Percentiles rank a stretch among this genome's conserved stretches.
Evolutionary conservation across 2,113 vertebrate genomes (phyloP).

Genomic region (Salvator merianae): DNA sequence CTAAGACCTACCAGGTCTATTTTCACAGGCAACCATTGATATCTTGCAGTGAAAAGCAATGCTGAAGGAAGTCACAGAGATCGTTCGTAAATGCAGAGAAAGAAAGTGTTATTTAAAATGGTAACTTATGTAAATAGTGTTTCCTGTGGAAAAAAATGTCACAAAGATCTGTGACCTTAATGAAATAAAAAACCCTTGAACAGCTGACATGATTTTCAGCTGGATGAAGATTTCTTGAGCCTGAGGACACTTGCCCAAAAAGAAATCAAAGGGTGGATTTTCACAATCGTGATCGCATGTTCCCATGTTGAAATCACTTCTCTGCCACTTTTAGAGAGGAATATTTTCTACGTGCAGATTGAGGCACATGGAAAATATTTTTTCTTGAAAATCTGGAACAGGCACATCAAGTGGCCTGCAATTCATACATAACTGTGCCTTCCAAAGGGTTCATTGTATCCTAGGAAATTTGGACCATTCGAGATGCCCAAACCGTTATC

Average conservation of each 20-base stretch:
- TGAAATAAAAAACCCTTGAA: conserved; percentile 68
- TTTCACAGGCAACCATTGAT: conserved; percentile 57
- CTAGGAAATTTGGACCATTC: no score
- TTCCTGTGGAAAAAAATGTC: conserved; percentile 60
- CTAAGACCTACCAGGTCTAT: conserved; percentile 34
- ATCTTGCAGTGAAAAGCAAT: conserved; percentile 66
- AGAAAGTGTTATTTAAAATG: conserved; percentile 68
- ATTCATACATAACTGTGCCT: no score
- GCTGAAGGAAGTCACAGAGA: conserved; percentile 65
- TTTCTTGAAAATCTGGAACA: no score
- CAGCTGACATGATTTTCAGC: conserved; percentile 50
- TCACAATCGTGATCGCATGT: no score
- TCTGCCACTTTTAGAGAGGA: no score
- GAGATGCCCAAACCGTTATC: no score
- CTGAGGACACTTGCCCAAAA: no score
- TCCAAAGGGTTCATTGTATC: no score
- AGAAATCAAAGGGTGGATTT: no score
- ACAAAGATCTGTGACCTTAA: conserved; percentile 48
- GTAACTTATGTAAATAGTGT: conserved; percentile 63
- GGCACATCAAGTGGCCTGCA: no score
- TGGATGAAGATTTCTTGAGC: neutral
- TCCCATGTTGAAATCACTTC: conserved; percentile 65
- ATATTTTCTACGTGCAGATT: no score
- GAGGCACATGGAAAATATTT: no score
- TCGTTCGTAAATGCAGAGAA: conserved; percentile 64